These are phyloP conservation scores for Brachypterus glaber DNA, from an alignment of 2,888 invertebrate species.

Conservation along the genomic window DNA sequence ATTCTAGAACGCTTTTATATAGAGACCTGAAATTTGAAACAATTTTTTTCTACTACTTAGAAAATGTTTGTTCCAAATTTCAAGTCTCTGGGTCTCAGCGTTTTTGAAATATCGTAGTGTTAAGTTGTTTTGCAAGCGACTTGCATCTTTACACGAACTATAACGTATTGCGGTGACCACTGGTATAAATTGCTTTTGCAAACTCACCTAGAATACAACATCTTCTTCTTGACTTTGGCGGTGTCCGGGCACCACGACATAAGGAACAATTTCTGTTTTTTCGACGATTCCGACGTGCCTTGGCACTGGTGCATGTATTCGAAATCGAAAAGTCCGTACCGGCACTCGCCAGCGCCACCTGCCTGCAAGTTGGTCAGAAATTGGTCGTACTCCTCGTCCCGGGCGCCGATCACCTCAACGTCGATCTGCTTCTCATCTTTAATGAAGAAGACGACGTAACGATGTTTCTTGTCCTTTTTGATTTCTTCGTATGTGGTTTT, in stretches of 20 bases:
- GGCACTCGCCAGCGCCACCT: constrained; percentile 90
- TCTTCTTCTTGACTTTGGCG: constrained; percentile 85
- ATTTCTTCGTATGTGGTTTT: constrained; percentile 94
- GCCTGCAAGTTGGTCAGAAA: constrained; percentile 89
- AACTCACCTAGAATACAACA: constrained; percentile 68
- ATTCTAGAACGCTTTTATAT: too few relatives aligned
- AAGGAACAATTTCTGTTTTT: constrained; percentile 95
- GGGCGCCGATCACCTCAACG: constrained; percentile 82
- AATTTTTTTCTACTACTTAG: too few relatives aligned
- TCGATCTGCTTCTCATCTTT: constrained; percentile 94
- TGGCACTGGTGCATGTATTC: constrained; percentile 97
- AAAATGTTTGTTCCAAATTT: too few relatives aligned
- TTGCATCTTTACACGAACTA: too few relatives aligned
- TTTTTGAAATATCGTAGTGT: too few relatives aligned
- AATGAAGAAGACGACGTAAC: constrained; percentile 94
- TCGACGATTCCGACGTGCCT: constrained; percentile 92
- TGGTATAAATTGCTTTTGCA: too few relatives aligned
- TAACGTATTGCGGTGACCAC: too few relatives aligned
- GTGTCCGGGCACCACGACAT: constrained; percentile 99
- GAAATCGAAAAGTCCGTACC: constrained; percentile 97
- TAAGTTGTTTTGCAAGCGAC: too few relatives aligned
- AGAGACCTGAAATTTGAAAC: too few relatives aligned
- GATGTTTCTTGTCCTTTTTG: constrained; percentile 95
- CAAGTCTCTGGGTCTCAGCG: too few relatives aligned
- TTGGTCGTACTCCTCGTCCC: constrained; percentile 86